Evolutionary conservation across 1,140 invertebrate genomes (phyloP).

Genomic region (Hesperophylax magnus): DNA sequence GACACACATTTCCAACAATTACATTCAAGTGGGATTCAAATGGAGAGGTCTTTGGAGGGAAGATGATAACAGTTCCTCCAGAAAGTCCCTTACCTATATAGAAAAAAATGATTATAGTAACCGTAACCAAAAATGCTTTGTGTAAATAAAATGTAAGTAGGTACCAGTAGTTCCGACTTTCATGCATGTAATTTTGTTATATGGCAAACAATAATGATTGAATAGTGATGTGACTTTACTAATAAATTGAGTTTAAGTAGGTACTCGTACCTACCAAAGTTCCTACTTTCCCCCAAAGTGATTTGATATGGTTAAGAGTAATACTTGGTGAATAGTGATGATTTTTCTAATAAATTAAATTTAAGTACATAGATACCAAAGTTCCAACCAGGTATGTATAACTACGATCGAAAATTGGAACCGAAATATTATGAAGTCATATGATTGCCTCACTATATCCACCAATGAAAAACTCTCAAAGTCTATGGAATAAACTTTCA

Average conservation of each 20-base stretch:
- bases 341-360: not conserved
- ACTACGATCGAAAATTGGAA: too few relatives aligned
- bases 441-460: too few relatives aligned
- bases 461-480: too few relatives aligned
- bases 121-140: not conserved
- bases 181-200: too few relatives aligned
- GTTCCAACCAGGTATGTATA: too few relatives aligned
- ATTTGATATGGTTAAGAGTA: too few relatives aligned
- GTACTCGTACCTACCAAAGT: too few relatives aligned
- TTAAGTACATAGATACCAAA: too few relatives aligned
- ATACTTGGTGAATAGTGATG: not conserved
- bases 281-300: too few relatives aligned
- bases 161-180: not conserved
- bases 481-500: too few relatives aligned
- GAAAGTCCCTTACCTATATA: constrained; percentile 85
- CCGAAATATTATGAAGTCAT: too few relatives aligned
- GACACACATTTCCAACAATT: constrained; percentile 97
- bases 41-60: constrained; percentile 88
- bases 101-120: not conserved
- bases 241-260: constrained; percentile 72
- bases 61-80: constrained; percentile 95
- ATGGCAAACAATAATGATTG: not conserved
- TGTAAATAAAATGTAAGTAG: not conserved
- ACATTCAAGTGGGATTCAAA: constrained; percentile 95
- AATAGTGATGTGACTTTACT: constrained; percentile 36